Percentiles rank a stretch among this genome's conserved stretches.
These are phyloP conservation scores for Macrotus californicus DNA, from an alignment of 2,113 vertebrate species.

Conservation along the genomic window DNA sequence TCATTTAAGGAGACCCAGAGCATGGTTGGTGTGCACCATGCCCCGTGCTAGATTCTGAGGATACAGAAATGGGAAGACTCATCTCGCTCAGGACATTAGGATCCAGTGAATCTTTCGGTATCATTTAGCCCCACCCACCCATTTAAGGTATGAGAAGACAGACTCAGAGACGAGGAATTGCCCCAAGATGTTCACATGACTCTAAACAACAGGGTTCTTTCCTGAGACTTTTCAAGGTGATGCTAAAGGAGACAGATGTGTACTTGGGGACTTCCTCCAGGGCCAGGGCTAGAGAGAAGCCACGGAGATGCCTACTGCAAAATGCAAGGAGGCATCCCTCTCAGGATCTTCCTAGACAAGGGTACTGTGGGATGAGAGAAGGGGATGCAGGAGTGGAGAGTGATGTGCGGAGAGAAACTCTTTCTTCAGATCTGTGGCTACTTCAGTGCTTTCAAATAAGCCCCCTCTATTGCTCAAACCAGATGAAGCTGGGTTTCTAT, in stretches of 20 bases:
- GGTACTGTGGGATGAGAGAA: background rate
- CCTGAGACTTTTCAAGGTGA: background rate
- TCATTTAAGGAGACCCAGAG: background rate
- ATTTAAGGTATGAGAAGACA: background rate
- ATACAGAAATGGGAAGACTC: background rate
- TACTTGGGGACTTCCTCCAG: background rate
- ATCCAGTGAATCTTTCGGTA: background rate
- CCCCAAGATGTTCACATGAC: fast-evolving
- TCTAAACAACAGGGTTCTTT: background rate
- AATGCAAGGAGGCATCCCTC: background rate
- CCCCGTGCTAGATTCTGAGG: no score
- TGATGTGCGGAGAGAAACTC: background rate
- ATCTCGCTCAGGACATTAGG: no score
- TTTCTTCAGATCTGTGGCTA: background rate
- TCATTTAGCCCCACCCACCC: background rate
- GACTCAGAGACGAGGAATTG: background rate
- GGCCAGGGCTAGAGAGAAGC: background rate
- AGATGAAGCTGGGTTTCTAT: background rate
- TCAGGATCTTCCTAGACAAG: background rate
- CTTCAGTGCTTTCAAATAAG: background rate
- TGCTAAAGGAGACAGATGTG: background rate
- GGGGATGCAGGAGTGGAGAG: background rate
- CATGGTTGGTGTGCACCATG: fast-evolving
- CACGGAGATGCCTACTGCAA: background rate
- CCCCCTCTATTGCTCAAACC: background rate